Evolutionary conservation across 2,888 invertebrate species (phyloP).

Genomic region (Catocala fraxini): DNA sequence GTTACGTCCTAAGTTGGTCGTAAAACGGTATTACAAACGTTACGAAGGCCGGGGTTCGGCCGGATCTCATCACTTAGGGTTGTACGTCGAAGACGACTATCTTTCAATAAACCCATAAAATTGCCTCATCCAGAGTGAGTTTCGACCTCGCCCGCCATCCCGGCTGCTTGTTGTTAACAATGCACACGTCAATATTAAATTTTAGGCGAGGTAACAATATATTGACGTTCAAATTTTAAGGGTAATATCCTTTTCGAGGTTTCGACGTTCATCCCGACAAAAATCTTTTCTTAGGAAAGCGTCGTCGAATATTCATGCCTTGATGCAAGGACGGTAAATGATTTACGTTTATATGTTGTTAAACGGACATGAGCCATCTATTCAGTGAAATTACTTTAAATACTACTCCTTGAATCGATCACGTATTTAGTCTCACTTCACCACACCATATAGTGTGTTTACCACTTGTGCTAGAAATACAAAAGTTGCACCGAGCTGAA

Average conservation of each 20-base stretch:
- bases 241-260: conserved; percentile 72
- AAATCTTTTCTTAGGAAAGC: conserved; percentile 69
- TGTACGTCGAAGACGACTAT: conserved; percentile 74
- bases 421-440: too few relatives aligned
- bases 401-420: too few relatives aligned
- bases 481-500: too few relatives aligned
- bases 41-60: conserved; percentile 79
- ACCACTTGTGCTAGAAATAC: too few relatives aligned
- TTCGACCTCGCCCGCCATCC: conserved; percentile 55
- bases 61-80: conserved; percentile 83
- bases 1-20: conserved; percentile 82
- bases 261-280: conserved; percentile 67
- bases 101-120: conserved; percentile 81
- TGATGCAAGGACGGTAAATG: conserved; percentile 60
- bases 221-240: conserved; percentile 75
- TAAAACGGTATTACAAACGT: conserved; percentile 85
- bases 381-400: too few relatives aligned
- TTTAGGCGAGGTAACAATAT: conserved; percentile 75
- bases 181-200: conserved; percentile 78
- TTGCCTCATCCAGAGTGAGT: conserved; percentile 68
- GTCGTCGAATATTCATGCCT: conserved; percentile 68
- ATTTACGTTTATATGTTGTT: neutral
- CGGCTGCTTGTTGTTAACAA: conserved; percentile 68
- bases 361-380: neutral
- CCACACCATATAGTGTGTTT: too few relatives aligned